These are phyloP conservation scores for Phenganax subtilis DNA, from an alignment of 92 coral and sea anemone genomes.

Conservation along the genomic window DNA sequence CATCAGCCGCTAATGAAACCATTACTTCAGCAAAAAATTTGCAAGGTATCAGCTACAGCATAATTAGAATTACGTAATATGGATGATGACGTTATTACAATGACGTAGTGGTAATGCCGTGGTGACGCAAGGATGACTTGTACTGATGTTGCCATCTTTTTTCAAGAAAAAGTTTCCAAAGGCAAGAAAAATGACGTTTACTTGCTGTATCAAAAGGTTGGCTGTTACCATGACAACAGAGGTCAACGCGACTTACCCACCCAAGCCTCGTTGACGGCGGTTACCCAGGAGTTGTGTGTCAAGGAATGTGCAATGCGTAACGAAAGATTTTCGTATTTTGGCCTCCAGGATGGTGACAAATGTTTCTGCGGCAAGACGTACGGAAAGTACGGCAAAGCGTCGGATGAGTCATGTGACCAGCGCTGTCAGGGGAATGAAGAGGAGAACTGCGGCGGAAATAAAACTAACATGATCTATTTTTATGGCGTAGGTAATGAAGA, in stretches of 20 bases:
- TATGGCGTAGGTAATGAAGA: slow-evolving; percentile 78
- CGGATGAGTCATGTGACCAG: slow-evolving; percentile 65
- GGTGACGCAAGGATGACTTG: background rate
- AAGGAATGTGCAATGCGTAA: slow-evolving; percentile 94
- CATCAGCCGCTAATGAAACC: slow-evolving; percentile 52
- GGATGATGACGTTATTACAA: too few species aligned
- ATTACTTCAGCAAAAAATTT: slow-evolving; percentile 43
- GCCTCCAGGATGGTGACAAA: slow-evolving; percentile 77
- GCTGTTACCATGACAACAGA: slow-evolving; percentile 75
- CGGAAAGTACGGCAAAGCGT: slow-evolving; percentile 84
- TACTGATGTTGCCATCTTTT: background rate
- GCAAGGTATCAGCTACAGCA: background rate
- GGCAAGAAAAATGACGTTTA: slow-evolving; percentile 90
- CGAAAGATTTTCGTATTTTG: slow-evolving; percentile 86
- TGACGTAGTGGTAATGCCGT: background rate
- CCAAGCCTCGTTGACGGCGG: slow-evolving; percentile 56
- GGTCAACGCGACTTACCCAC: slow-evolving; percentile 67
- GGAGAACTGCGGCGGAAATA: slow-evolving; percentile 91
- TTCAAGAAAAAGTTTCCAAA: slow-evolving; percentile 59
- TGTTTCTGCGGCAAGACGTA: slow-evolving; percentile 93
- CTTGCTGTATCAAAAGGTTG: slow-evolving; percentile 92
- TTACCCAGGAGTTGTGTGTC: slow-evolving; percentile 88
- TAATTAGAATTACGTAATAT: background rate
- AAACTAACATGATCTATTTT: slow-evolving; percentile 83
- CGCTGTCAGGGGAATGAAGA: slow-evolving; percentile 82